Conservation (phyloP, 2,888 invertebrate species). For the Heliconius ismenius region DNA sequence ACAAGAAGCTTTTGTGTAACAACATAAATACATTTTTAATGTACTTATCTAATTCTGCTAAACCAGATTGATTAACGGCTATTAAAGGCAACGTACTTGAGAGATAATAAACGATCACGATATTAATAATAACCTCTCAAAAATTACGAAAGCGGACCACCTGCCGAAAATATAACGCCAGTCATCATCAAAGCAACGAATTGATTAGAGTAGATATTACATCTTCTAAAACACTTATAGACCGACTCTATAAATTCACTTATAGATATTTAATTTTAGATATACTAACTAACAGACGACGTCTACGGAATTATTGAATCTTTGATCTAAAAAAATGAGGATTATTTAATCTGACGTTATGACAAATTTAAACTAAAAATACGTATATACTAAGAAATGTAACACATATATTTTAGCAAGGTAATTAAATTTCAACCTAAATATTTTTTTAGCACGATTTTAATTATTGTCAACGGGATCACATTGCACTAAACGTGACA, state of each 20-base stretch:
- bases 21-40: background rate
- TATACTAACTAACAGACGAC: background rate
- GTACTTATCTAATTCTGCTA: background rate
- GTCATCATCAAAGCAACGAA: slow-evolving; percentile 26
- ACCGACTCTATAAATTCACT: background rate
- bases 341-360: no score
- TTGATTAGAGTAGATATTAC: background rate
- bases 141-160: slow-evolving; percentile 40
- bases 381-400: no score
- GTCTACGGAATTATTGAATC: background rate
- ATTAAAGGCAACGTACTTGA: background rate
- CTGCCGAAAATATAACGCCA: slow-evolving; percentile 38
- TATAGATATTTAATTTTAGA: slow-evolving; percentile 7
- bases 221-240: background rate
- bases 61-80: background rate
- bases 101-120: slow-evolving; percentile 19
- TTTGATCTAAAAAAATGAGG: background rate
- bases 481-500: slow-evolving; percentile 35
- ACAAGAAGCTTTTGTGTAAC: no score
- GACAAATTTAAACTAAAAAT: no score
- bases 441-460: background rate
- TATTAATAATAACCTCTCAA: slow-evolving; percentile 38
- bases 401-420: no score
- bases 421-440: background rate
- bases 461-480: slow-evolving; percentile 5